Conservation (phyloP, 2,888 invertebrate genomes). For the Azorinus chamasolen region DNA sequence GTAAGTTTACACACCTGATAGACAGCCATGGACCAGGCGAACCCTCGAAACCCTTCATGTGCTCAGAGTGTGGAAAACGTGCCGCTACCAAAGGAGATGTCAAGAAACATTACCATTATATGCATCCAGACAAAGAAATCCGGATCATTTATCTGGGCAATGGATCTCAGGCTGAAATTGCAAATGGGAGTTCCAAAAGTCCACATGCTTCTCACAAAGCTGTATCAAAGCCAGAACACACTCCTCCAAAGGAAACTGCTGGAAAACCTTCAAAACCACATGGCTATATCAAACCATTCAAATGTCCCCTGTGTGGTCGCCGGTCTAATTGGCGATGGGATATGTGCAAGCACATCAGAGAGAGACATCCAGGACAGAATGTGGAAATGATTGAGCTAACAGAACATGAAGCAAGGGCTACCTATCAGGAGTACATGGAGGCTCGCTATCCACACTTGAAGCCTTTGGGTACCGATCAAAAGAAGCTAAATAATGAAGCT, state of each 20-base stretch:
- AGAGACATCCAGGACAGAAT: slow-evolving; percentile 75
- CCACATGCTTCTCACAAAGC: background rate
- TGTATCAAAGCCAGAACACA: background rate
- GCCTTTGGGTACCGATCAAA: no score
- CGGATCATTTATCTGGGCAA: slow-evolving; percentile 75
- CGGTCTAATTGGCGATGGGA: slow-evolving; percentile 99
- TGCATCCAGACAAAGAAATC: slow-evolving; percentile 78
- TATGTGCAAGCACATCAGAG: slow-evolving; percentile 95
- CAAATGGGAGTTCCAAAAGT: no score
- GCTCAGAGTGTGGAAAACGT: slow-evolving; percentile 79
- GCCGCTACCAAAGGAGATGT: slow-evolving; percentile 78
- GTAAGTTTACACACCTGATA: slow-evolving; percentile 21
- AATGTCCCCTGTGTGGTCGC: slow-evolving; percentile 97
- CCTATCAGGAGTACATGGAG: slow-evolving; percentile 70
- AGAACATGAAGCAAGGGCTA: slow-evolving; percentile 82
- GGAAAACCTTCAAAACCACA: background rate
- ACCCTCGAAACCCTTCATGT: slow-evolving; percentile 75
- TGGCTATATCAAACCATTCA: slow-evolving; percentile 90
- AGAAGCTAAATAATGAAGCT: no score
- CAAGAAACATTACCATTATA: slow-evolving; percentile 81
- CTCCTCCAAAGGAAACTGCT: no score
- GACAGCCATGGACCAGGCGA: slow-evolving; percentile 23
- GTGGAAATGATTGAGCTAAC: slow-evolving; percentile 78
- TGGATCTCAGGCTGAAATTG: slow-evolving; percentile 58
- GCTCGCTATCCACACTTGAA: no score